Evolutionary conservation across 2,113 vertebrate genomes (phyloP), one percentile per base, ranked within the genome.

Genomic region (Pontoporia blainvillei): DNA sequence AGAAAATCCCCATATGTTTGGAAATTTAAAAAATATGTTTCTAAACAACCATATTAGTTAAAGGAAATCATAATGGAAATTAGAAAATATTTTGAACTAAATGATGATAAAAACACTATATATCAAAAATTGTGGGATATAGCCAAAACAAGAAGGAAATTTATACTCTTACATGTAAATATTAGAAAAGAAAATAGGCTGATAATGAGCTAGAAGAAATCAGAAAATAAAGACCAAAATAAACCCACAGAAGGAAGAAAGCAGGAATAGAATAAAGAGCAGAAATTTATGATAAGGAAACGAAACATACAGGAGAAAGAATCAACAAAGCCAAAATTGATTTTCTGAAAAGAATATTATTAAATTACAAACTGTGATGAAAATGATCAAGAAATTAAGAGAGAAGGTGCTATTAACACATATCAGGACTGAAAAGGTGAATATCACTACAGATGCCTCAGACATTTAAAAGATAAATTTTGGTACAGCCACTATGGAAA

Each of bases 61-160:
- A 87, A 86, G 27, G 39, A 96, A 96, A 88, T 82, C 11, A 71
- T 67, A 92, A 64, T 71, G 10, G 11, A 81, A 94, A 86, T 57
- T 31, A 71, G 21, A 91, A 96, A 71, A 67, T 61, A 61, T 88
- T 62, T 64, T 49, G 12, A 93, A 90, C 57, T 69, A n/a, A 90
- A 52, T 73, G 17, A 87, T 46, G 84, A 75, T 94, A 88, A 88
- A 86, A 90, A 59, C 39, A 72, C 18, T 59, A 49, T 49, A 76
- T 67, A 72, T 59, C 12, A 71, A 92, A 49, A 46, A 59, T 34
- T 84, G 3, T 23, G 5, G 39, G 14, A 59, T 88, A 25, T 34
- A 78, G 17, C 31, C 31, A 72, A 83, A 54, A 1, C 15, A 59
- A 78, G 25, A 79, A 8, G 27, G 5, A 86, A 73, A 46, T 86